Base-by-base conservation (phyloP, 2,797 vertebrate species). In the Acestrorhynchus altus region DNA sequence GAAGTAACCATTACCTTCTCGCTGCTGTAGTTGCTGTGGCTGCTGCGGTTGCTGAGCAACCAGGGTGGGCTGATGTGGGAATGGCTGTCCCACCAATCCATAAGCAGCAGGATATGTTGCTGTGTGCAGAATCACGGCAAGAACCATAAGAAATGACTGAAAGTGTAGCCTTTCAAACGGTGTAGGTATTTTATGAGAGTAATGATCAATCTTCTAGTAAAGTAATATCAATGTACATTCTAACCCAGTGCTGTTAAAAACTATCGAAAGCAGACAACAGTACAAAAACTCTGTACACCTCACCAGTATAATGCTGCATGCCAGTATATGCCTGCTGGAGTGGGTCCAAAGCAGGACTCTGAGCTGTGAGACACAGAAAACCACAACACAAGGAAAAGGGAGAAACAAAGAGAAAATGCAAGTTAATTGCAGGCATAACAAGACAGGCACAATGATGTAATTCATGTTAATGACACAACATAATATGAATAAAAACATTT, bases 271-370 rank as follows among this genome's bases (percentile, higher is more conserved):
- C 61, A 76, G 13, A 8, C 3, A 16, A n/a, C 6, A 8, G 18
- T 22, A 22, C 51, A 52, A 22, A 5, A 16, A 28, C 56, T 18
- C 24, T 31, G 18, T 47, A 83, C 20, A 46, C 20, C 92, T 88
- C 79, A 98, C 96, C 96, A 92, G 96, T 97, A 28, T 98, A 98
- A 86, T 98, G 97, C 90, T 97, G 96, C 95, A 98, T 96, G 82
- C 97, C 96, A 0, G 97, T 93, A 1, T 98, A 98, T 0, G 96
- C 97, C 83, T 98, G 97, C 89, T 98, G 96, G 81, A 98, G 92
- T 56, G 96, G 96, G 81, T 97, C 94, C 90, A 96, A 90, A 0
- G 95, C 95, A 0, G 97, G 95, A 92, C 96, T 98, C 92, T 97
- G 96, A 89, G 96, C 96, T 98, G 91, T 84, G 78, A 57, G 18